Percentiles rank a stretch among this genome's conserved stretches.
phyloP scores from a whole-genome alignment of 1,140 invertebrate genomes.

The Euschistus heros region DNA sequence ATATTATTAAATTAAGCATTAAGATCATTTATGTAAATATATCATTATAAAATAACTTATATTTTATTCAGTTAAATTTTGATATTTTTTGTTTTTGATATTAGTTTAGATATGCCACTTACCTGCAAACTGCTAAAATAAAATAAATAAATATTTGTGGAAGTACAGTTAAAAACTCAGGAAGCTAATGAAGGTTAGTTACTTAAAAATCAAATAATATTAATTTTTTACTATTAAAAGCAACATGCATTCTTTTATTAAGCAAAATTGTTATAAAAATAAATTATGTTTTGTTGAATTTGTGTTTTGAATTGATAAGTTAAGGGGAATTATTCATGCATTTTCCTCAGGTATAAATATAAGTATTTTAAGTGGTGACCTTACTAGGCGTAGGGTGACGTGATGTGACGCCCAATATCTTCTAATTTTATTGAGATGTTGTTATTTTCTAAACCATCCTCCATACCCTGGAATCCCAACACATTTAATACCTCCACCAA shows the following conservation, averaged over 20 bases:
- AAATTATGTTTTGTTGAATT: background rate
- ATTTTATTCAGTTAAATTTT: too few relatives aligned
- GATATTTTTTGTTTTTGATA: too few relatives aligned
- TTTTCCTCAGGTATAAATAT: background rate
- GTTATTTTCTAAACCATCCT: conserved; percentile 21
- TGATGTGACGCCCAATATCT: conserved; percentile 2
- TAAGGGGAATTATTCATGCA: background rate
- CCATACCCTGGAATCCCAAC: conserved; percentile 9
- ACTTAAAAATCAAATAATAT: too few relatives aligned
- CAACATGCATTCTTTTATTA: background rate
- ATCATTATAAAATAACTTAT: too few relatives aligned
- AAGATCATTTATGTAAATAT: too few relatives aligned
- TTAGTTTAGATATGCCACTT: too few relatives aligned
- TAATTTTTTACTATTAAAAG: background rate
- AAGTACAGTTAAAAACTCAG: too few relatives aligned
- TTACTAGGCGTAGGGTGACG: conserved; percentile 1
- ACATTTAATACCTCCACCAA: background rate
- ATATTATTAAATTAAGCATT: too few relatives aligned
- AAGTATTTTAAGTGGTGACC: conserved; percentile 24
- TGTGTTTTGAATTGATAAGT: background rate
- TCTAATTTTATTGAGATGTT: conserved; percentile 13
- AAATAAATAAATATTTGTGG: too few relatives aligned
- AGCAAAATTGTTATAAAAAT: background rate
- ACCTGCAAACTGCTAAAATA: too few relatives aligned
- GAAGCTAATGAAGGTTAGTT: too few relatives aligned